Conservation (phyloP, 1,140 invertebrate species). For the Riptortus pedestris region DNA sequence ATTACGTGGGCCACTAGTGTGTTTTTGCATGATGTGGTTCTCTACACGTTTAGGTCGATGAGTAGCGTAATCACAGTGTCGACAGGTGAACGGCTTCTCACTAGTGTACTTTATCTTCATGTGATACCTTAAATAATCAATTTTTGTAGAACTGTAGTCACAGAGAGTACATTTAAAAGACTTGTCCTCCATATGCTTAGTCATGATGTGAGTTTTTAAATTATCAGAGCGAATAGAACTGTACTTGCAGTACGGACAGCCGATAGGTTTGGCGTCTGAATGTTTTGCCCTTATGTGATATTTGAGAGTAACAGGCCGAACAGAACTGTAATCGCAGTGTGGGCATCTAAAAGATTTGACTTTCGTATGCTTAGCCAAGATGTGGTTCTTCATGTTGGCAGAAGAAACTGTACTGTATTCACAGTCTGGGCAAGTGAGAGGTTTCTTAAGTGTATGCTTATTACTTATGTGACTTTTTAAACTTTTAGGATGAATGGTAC, state of each 20-base stretch:
- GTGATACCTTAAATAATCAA: background rate
- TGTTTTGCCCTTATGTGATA: background rate
- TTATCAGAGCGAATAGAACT: background rate
- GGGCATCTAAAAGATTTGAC: background rate
- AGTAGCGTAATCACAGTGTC: background rate
- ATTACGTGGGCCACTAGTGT: too few species aligned
- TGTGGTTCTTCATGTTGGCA: background rate
- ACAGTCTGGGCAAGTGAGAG: background rate
- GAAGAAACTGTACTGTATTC: background rate
- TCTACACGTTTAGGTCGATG: background rate
- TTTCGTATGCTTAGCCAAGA: background rate
- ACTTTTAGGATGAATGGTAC: background rate
- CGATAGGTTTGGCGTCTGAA: background rate
- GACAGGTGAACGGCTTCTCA: background rate
- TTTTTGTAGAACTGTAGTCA: background rate
- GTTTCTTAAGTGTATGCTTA: background rate
- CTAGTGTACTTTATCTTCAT: background rate
- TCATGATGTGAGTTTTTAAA: background rate
- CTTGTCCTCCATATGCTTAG: background rate
- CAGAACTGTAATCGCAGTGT: background rate
- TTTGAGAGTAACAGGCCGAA: background rate
- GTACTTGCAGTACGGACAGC: background rate
- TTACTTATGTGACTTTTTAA: background rate
- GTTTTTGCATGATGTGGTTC: background rate
- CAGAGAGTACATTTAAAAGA: background rate